These are phyloP conservation scores for Cyaniris semiargus DNA, from an alignment of 2,888 invertebrate genomes.

Conservation along the genomic window DNA sequence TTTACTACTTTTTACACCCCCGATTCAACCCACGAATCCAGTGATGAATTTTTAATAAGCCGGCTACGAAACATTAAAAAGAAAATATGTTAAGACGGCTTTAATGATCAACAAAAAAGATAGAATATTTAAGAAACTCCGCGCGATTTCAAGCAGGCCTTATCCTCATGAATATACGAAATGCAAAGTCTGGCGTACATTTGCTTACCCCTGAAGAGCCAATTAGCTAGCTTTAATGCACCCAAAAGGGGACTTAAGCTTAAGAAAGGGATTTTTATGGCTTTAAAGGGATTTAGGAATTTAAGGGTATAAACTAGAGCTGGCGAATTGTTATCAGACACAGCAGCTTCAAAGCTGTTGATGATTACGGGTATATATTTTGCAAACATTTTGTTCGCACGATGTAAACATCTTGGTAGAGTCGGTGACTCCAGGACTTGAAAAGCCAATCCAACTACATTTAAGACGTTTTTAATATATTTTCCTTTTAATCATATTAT, in stretches of 20 bases:
- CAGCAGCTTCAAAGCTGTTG: background rate
- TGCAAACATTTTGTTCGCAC: too few species aligned
- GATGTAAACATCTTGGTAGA: too few species aligned
- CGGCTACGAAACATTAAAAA: constrained; percentile 9
- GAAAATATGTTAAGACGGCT: constrained; percentile 16
- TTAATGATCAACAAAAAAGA: constrained; percentile 17
- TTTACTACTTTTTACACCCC: background rate
- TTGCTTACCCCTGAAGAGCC: constrained; percentile 39
- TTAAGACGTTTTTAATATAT: too few species aligned
- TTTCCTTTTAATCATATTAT: too few species aligned
- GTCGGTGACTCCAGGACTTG: too few species aligned
- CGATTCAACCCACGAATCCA: background rate
- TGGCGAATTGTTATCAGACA: background rate
- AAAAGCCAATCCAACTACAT: too few species aligned
- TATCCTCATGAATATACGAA: constrained; percentile 42
- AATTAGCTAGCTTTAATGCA: constrained; percentile 38
- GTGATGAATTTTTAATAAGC: constrained; percentile 1
- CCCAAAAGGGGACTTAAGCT: constrained; percentile 23
- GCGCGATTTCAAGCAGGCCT: constrained; percentile 26
- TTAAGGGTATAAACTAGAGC: background rate
- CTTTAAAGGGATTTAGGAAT: constrained; percentile 27
- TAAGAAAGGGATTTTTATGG: constrained; percentile 23
- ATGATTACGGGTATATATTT: too few species aligned
- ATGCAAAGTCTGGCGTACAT: constrained; percentile 41
- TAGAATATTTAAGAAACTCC: constrained; percentile 21